Conservation (phyloP, 2,888 invertebrate genomes). For the Cheilosia urbana region DNA sequence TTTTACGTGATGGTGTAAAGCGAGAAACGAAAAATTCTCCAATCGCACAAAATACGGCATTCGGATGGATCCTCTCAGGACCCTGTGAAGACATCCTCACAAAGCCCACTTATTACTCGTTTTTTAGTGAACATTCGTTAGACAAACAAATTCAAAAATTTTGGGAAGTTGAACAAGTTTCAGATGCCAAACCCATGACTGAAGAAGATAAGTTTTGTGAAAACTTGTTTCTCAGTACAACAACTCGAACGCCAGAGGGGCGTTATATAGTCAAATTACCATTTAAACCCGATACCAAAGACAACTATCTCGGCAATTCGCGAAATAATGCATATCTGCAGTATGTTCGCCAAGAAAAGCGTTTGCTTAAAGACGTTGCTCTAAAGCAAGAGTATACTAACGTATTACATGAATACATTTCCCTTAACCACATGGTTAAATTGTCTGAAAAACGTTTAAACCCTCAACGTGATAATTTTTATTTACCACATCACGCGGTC, state of each 20-base stretch:
- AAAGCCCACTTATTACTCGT: background rate
- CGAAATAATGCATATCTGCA: background rate
- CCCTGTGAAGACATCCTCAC: constrained; percentile 5
- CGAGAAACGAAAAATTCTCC: background rate
- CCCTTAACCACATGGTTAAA: constrained; percentile 6
- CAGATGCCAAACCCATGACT: constrained; percentile 18
- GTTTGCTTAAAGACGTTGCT: background rate
- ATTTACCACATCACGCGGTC: constrained; percentile 22
- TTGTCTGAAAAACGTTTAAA: background rate
- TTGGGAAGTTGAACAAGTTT: constrained; percentile 38
- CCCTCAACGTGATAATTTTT: background rate
- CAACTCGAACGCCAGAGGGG: constrained; percentile 9
- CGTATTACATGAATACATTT: constrained; percentile 14
- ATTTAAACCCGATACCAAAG: constrained; percentile 8
- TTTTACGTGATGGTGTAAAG: constrained; percentile 18
- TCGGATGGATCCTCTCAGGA: constrained; percentile 31
- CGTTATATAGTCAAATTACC: constrained; percentile 22
- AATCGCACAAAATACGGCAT: constrained; percentile 27
- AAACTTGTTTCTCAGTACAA: background rate
- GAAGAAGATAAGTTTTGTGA: constrained; percentile 13
- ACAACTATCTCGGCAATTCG: background rate
- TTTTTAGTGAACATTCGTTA: constrained; percentile 9
- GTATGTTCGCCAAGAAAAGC: constrained; percentile 11
- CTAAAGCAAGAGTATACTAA: constrained; percentile 24
- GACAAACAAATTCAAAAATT: constrained; percentile 26